phyloP scores from a whole-genome alignment of 2,888 invertebrate genomes.

The Agrotis clavis region DNA sequence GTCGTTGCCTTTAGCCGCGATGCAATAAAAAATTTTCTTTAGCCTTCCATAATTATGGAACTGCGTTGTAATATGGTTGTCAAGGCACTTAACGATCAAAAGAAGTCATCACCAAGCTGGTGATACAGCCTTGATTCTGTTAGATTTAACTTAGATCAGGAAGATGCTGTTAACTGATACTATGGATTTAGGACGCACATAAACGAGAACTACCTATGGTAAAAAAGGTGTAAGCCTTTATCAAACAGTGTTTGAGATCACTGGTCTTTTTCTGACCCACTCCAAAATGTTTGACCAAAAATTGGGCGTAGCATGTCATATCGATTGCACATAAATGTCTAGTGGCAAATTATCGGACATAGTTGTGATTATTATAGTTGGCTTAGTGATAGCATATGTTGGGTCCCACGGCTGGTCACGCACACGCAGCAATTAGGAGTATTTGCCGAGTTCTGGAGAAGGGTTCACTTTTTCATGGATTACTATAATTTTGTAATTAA shows the following conservation, averaged over 20 bases:
- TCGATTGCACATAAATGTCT: constrained; percentile 65
- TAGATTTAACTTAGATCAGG: background rate
- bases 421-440: constrained; percentile 58
- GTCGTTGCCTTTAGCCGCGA: constrained; percentile 17
- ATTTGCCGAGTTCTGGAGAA: constrained; percentile 52
- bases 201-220: too few species aligned
- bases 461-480: constrained; percentile 43
- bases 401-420: constrained; percentile 74
- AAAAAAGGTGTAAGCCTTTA: too few species aligned
- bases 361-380: constrained; percentile 66
- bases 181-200: too few species aligned
- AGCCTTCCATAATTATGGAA: background rate
- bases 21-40: constrained; percentile 10
- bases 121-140: too few species aligned
- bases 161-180: background rate
- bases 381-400: constrained; percentile 66
- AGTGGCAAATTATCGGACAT: constrained; percentile 67
- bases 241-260: too few species aligned
- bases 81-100: background rate
- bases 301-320: constrained; percentile 52
- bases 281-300: constrained; percentile 7
- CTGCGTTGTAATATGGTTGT: background rate
- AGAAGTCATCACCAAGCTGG: background rate
- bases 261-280: background rate
- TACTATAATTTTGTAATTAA: constrained; percentile 46